phyloP scores from a whole-genome alignment of 92 coral and sea anemone species.

The Epizoanthus illoricatus region DNA sequence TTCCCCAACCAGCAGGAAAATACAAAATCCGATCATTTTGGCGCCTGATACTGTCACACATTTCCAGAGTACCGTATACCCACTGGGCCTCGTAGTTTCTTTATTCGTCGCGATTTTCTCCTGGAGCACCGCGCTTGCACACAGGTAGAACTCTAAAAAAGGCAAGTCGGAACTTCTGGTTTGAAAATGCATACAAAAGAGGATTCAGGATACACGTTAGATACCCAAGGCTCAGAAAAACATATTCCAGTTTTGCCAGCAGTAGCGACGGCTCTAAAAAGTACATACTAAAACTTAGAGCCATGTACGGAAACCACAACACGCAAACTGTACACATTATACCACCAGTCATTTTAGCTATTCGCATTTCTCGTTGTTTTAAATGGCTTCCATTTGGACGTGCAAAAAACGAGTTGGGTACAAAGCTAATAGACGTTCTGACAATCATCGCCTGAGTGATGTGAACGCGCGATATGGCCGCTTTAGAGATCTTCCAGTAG shows the following conservation, averaged over 20 bases:
- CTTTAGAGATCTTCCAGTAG: conserved; percentile 77
- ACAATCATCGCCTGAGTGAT: conserved; percentile 58
- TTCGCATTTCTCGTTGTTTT: conserved; percentile 74
- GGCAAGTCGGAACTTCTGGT: conserved; percentile 77
- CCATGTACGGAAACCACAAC: conserved; percentile 80
- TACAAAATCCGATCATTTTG: neutral
- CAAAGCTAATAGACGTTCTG: conserved; percentile 58
- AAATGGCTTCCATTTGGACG: conserved; percentile 41
- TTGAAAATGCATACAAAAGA: conserved; percentile 79
- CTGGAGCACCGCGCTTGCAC: neutral
- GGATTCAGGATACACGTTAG: conserved; percentile 78
- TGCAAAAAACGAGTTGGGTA: conserved; percentile 44
- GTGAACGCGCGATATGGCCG: conserved; percentile 76
- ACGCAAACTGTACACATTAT: conserved; percentile 77
- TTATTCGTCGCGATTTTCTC: neutral
- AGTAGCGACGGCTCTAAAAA: conserved; percentile 48
- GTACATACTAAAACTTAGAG: conserved; percentile 58
- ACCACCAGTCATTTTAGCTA: conserved; percentile 86
- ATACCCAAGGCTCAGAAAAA: conserved; percentile 72
- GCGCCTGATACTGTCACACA: neutral
- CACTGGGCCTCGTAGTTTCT: neutral
- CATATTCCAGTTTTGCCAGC: conserved; percentile 58
- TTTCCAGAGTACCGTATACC: neutral
- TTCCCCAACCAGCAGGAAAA: conserved; percentile 6
- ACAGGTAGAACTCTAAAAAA: conserved; percentile 64